Conservation (phyloP, 2,888 invertebrate species). For the Muschampia staudingeri region DNA sequence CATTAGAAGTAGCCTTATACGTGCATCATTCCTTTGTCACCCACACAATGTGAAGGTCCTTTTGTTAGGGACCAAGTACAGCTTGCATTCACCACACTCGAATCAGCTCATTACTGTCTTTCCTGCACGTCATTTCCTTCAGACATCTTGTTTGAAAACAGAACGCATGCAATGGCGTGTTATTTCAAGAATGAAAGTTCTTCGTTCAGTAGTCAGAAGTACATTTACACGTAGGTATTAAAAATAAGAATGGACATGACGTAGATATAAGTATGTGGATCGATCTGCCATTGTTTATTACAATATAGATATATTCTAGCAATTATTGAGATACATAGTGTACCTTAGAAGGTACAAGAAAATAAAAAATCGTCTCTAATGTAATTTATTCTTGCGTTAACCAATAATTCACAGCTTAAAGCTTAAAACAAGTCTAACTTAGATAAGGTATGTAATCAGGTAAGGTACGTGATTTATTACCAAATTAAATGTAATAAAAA, state of each 20-base stretch:
- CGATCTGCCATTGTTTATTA: background rate
- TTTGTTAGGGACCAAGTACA: constrained; percentile 72
- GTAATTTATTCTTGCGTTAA: too few relatives aligned
- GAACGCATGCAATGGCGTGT: constrained; percentile 68
- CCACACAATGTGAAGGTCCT: constrained; percentile 74
- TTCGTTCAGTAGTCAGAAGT: background rate
- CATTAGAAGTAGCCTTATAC: constrained; percentile 62
- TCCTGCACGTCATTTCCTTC: constrained; percentile 82
- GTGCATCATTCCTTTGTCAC: constrained; percentile 76
- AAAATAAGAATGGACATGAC: too few relatives aligned
- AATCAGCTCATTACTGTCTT: constrained; percentile 84
- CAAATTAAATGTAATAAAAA: too few relatives aligned
- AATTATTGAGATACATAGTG: too few relatives aligned
- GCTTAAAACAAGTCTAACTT: too few relatives aligned
- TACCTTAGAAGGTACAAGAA: too few relatives aligned
- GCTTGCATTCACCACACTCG: constrained; percentile 76
- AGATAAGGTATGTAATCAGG: too few relatives aligned
- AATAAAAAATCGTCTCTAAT: too few relatives aligned
- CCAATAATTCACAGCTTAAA: too few relatives aligned
- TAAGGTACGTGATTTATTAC: too few relatives aligned
- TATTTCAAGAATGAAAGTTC: constrained; percentile 61
- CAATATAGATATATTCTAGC: too few relatives aligned
- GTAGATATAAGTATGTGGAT: background rate
- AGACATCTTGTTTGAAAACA: constrained; percentile 76
- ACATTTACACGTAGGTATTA: too few relatives aligned